Base-by-base conservation (phyloP, 2,113 vertebrate species). In the Phaethon lepturus region DNA sequence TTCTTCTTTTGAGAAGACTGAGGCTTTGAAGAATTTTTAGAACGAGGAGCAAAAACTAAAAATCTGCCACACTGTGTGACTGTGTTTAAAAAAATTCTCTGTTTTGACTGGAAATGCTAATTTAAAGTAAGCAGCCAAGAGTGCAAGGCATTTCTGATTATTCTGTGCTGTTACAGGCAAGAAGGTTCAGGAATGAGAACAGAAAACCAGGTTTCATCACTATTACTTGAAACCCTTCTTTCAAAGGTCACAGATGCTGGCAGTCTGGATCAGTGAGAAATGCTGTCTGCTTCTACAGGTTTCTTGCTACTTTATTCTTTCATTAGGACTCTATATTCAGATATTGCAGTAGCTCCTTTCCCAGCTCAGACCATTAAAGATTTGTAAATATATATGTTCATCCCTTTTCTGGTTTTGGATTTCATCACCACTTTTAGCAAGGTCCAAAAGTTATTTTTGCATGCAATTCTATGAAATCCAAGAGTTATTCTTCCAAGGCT, bases 91-190 rank as follows among this genome's bases (percentile, higher is more conserved):
- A 82, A 76, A 93, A 75, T 45, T 66, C 63, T 80, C 33, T 52
- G 10, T 88, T 94, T 91, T 94, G 53, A 64, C 52, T 81, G 24
- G n/a, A 31, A 93, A 82, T 89, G 31, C 9, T 94, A 87, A 95
- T 91, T 87, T 53, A 49, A 89, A 96, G 64, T 56, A 84, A 89
- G 60, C 60, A 96, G 60, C 56, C 76, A 93, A 84, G 60, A 88
- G 28, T 4, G 12, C 56, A 75, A 66, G 63, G 35, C 53, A 66
- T 82, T 85, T 87, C 33, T 89, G 40, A 86, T 94, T 94, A 60
- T 76, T 90, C 86, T 71, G 47, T 93, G 55, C 88, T 71, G 47
- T 84, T 77, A 67, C n/a, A 88, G 64, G 10, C 82, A 80, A 63
- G 80, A 95, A 91, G 40, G 19, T 64, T 76, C 49, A 53, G 62